A percentile compares a stretch with the other conserved stretches of the same genome.
Conservation (phyloP, 2,888 invertebrate species). For the Stenotaenia linearis region DNA sequence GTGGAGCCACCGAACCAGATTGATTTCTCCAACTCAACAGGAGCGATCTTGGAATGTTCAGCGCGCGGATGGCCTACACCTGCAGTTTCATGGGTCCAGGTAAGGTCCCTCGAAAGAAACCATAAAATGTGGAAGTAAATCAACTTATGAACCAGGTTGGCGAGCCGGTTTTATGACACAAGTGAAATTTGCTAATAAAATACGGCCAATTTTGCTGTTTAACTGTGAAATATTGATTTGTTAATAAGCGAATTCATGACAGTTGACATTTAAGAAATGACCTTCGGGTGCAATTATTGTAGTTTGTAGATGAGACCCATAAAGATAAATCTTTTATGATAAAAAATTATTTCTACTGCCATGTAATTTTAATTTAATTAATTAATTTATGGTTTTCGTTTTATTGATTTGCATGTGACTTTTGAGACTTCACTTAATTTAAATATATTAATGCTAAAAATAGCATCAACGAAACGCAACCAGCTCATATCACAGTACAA, state of each 20-base stretch:
- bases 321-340: too few species aligned
- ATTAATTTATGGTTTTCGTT: too few species aligned
- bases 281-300: background rate
- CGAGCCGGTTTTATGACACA: background rate
- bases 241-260: background rate
- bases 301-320: too few species aligned
- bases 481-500: too few species aligned
- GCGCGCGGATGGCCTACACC: slow-evolving; percentile 24
- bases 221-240: background rate
- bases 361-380: too few species aligned
- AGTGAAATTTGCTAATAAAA: background rate
- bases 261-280: background rate
- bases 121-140: background rate
- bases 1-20: slow-evolving; percentile 29
- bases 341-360: too few species aligned
- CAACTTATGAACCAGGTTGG: background rate
- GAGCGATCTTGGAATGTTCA: slow-evolving; percentile 27
- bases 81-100: slow-evolving; percentile 29
- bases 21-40: slow-evolving; percentile 28
- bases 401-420: too few species aligned
- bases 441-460: too few species aligned
- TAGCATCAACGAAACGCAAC: too few species aligned
- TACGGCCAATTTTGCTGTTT: background rate
- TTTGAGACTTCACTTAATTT: too few species aligned
- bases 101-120: background rate